Base-by-base conservation (phyloP, 1,140 invertebrate genomes). In the Lysiphlebus fabarum region DNA sequence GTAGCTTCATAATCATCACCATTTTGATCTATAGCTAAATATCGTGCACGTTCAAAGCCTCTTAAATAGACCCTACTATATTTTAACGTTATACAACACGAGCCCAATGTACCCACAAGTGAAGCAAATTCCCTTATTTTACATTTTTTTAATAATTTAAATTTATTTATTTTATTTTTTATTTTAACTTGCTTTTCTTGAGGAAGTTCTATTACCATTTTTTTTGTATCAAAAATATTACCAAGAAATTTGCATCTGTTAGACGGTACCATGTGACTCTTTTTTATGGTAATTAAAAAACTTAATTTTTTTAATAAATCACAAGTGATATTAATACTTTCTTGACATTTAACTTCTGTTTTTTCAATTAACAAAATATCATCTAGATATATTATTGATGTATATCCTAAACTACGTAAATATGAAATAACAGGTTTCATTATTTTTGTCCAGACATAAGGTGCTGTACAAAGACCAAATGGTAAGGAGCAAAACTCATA, bases 371-470 rank as follows among this genome's bases (percentile, higher is more conserved):
- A 33, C 7, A 61, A 36, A 42, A 61, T 38, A 38, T 61, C 59
- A 34, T 61, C 59, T 14, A 61, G 37, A 47, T 61, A 56, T 12
- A 61, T 26, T 3, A 61, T 55, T n/a, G 55, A 48, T 0, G 37
- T 34, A 26, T 44, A 37, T 6, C 55, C 55, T 34, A 47, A 40
- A 10, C 48, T 10, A 44, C 59, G 9, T 6, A 62, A 33, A 34
- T 42, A 49, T 6, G 11, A 36, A 33, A 61, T 50, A 34, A 70
- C 61, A 0, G 66, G 68, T 59, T 64, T 65, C 62, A 68, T 56
- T 9, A 70, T 33, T 58, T 70, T 70, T 36, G 66, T 68, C 50
- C 65, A 70, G 5, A 61, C 36, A 53, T 61, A 65, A 36, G 65
- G 65, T 10, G 59, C 62, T 1, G 48, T 55, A 34, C 26, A 50